Evolutionary conservation across 2,888 invertebrate genomes (phyloP).

Genomic region (Hyposoter didymator): DNA sequence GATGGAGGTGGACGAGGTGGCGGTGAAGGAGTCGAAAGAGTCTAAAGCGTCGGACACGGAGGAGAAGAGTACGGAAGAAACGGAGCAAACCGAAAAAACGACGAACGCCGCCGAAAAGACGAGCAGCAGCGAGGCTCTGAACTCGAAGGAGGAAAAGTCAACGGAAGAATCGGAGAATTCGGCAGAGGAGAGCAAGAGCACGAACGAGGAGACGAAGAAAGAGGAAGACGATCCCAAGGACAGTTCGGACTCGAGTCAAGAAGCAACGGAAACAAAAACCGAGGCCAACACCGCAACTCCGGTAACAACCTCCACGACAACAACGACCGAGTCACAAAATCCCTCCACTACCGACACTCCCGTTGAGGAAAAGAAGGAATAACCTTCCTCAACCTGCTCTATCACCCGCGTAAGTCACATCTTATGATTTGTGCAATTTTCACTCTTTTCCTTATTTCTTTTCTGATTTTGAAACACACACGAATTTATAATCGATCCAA

Average conservation of each 20-base stretch:
- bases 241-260: constrained; percentile 82
- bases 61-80: constrained; percentile 72
- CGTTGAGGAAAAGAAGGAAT: constrained; percentile 82
- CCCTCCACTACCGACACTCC: constrained; percentile 75
- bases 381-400: constrained; percentile 70
- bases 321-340: constrained; percentile 78
- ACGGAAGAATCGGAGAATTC: constrained; percentile 79
- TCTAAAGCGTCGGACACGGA: constrained; percentile 74
- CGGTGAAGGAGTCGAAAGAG: constrained; percentile 77
- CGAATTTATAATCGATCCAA: not conserved
- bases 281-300: constrained; percentile 59
- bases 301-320: constrained; percentile 70
- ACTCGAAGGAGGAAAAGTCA: constrained; percentile 80
- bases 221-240: constrained; percentile 79
- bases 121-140: constrained; percentile 74
- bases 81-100: constrained; percentile 77
- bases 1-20: constrained; percentile 80
- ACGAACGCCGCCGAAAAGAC: constrained; percentile 71
- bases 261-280: constrained; percentile 76
- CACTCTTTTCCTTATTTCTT: not conserved
- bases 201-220: constrained; percentile 77
- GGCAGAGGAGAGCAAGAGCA: constrained; percentile 64
- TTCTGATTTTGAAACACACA: not conserved
- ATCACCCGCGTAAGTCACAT: constrained; percentile 68
- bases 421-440: constrained; percentile 24